These are phyloP conservation scores for Panthera leo DNA, from an alignment of 2,113 vertebrate species.

Conservation along the genomic window DNA sequence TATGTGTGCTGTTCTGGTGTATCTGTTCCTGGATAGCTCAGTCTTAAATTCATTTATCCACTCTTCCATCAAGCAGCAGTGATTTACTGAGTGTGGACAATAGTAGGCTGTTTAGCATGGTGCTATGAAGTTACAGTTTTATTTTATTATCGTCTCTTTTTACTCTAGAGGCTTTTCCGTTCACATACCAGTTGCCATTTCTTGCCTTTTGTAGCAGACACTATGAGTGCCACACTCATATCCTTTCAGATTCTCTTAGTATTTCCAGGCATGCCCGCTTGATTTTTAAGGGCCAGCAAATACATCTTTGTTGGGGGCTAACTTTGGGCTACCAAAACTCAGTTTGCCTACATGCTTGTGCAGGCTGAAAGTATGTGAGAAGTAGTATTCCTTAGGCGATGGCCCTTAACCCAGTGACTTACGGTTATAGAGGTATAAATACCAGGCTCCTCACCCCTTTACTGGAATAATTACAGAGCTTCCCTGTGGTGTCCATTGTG, in stretches of 20 bases:
- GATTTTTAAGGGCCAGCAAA: background rate
- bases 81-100: background rate
- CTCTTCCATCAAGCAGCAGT: background rate
- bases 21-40: background rate
- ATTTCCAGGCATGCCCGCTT: background rate
- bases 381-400: background rate
- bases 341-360: background rate
- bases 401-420: background rate
- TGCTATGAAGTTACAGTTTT: background rate
- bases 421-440: background rate
- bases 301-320: background rate
- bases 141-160: background rate
- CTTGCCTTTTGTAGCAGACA: background rate
- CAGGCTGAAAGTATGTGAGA: background rate
- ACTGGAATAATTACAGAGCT: constrained; percentile 13
- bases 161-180: background rate
- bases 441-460: background rate
- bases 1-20: background rate
- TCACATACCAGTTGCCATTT: background rate
- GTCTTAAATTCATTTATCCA: background rate
- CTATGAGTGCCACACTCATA: background rate
- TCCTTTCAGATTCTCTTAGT: background rate
- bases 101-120: background rate
- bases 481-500: background rate
- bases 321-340: background rate